Evolutionary conservation across 1,140 invertebrate genomes (phyloP), one percentile per base, ranked within the genome.

Genomic region (Elymnias hypermnestra): DNA sequence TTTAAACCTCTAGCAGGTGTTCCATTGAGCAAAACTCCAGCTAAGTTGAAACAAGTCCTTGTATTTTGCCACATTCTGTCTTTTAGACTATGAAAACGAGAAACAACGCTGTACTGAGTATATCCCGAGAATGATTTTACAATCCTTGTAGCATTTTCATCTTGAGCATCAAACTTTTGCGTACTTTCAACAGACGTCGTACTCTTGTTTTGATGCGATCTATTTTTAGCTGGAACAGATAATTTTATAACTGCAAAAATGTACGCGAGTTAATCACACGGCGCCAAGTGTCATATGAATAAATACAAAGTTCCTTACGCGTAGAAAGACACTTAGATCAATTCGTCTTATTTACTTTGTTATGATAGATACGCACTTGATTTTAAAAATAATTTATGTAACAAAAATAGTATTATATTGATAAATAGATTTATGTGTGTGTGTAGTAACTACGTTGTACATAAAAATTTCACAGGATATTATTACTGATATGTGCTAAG

Each of bases 181-280:
- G 58, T 69, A 63, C 60, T 76, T 69, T 81, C 72, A 53, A 45
- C 67, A 22, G 62, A 15, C 39, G 38, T 56, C 45, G 63, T 31
- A 53, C 40, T 45, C 65, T 72, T 83, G 79, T 84, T 84, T 83
- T 84, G 74, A 75, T 83, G 63, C 41, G 71, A 57, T 46, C 49
- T 83, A 85, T 85, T 85, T 81, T 85, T 85, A 79, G 71, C 82
- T 85, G 68, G 35, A 74, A 79, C 50, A 78, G 69, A 79, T 66
- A 76, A 72, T 63, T 63, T 66, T 73, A 72, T 65, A 62, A 53
- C 31, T 38, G 40, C 43, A 47, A 45, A 51, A 55, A 57, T 46
- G 57, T 48, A 53, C 55, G 60, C 57, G 60, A 58, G 61, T 74
- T 57, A 57, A 63, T 53, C 43, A 50, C 43, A 67, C 62, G 81